phyloP scores from a whole-genome alignment of 2,797 vertebrate species.

The Sebastolobus alascanus region DNA sequence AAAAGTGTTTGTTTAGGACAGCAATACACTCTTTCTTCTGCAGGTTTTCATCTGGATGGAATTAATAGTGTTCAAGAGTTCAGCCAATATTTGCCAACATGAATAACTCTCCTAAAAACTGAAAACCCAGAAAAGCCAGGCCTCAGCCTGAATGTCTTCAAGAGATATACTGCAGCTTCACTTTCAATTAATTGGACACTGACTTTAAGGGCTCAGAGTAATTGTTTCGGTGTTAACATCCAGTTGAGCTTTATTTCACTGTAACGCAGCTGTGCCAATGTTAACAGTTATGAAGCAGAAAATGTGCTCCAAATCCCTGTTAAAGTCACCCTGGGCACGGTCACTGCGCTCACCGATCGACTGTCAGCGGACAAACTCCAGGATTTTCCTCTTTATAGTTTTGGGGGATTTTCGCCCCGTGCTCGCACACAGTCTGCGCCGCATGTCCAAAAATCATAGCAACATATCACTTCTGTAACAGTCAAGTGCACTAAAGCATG shows the following conservation, averaged over 20 bases:
- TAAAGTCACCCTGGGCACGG: constrained; percentile 47
- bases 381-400: constrained; percentile 44
- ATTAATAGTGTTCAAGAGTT: constrained; percentile 63
- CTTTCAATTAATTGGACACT: constrained; percentile 67
- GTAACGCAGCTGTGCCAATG: constrained; percentile 48
- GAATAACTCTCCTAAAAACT: constrained; percentile 55
- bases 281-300: constrained; percentile 60
- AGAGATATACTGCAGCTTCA: constrained; percentile 69
- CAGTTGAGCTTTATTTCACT: constrained; percentile 66
- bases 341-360: constrained; percentile 35
- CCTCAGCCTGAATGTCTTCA: constrained; percentile 53
- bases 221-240: constrained; percentile 53
- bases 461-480: constrained; percentile 48
- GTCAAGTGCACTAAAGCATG: constrained; percentile 53
- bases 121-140: constrained; percentile 53
- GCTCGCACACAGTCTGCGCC: not conserved
- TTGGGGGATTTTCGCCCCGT: not conserved
- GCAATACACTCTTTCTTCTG: not conserved
- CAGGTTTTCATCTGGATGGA: constrained; percentile 66
- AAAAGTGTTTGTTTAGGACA: constrained; percentile 44
- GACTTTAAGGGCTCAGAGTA: constrained; percentile 57
- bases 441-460: constrained; percentile 55
- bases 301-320: constrained; percentile 51
- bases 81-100: constrained; percentile 71
- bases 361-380: constrained; percentile 33